These are phyloP conservation scores for Zaprionus obscuricornis DNA, from an alignment of 2,888 invertebrate species.

Conservation along the genomic window DNA sequence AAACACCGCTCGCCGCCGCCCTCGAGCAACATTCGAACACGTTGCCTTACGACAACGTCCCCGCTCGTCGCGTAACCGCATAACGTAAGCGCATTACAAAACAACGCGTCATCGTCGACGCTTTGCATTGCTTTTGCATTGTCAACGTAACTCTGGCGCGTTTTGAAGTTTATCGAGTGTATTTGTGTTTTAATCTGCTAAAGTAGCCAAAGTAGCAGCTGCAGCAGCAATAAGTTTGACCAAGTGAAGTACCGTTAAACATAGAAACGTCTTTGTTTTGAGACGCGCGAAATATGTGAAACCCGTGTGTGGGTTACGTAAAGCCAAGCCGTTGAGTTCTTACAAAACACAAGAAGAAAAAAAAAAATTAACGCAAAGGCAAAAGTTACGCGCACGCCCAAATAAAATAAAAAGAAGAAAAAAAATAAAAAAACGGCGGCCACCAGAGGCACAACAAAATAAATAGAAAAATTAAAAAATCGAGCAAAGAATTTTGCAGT, in stretches of 20 bases:
- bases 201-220: background rate
- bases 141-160: slow-evolving; percentile 20
- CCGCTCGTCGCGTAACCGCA: slow-evolving; percentile 55
- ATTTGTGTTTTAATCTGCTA: slow-evolving; percentile 2
- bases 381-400: slow-evolving; percentile 62
- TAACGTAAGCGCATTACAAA: slow-evolving; percentile 74
- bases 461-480: slow-evolving; percentile 27
- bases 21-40: slow-evolving; percentile 46
- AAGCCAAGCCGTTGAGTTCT: slow-evolving; percentile 71
- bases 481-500: slow-evolving; percentile 52
- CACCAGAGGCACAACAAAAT: slow-evolving; percentile 32
- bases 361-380: slow-evolving; percentile 35
- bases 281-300: slow-evolving; percentile 41
- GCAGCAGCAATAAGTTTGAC: slow-evolving; percentile 26
- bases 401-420: slow-evolving; percentile 34
- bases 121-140: slow-evolving; percentile 26
- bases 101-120: slow-evolving; percentile 43
- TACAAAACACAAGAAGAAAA: slow-evolving; percentile 61
- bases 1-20: slow-evolving; percentile 35
- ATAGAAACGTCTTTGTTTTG: slow-evolving; percentile 22
- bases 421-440: slow-evolving; percentile 28
- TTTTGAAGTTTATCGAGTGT: slow-evolving; percentile 11
- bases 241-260: slow-evolving; percentile 18
- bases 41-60: slow-evolving; percentile 38
- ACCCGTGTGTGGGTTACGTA: slow-evolving; percentile 71